phyloP scores from a whole-genome alignment of 2,797 vertebrate species.

The Sciaenops ocellatus region DNA sequence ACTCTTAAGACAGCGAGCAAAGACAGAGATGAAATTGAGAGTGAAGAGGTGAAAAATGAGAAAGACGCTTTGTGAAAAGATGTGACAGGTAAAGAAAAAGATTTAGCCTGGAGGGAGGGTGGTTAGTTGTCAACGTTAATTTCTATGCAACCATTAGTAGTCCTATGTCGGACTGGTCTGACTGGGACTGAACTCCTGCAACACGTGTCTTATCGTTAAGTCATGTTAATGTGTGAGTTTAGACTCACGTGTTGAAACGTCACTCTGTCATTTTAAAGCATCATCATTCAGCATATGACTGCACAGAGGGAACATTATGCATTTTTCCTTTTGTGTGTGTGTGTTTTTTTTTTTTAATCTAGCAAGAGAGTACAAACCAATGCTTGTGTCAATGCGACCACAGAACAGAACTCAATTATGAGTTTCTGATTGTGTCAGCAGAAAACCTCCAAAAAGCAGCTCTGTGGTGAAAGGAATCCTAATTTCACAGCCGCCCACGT shows the following conservation, averaged over 20 bases:
- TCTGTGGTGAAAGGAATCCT: slow-evolving; percentile 39
- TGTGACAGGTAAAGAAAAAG: slow-evolving; percentile 1
- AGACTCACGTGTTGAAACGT: neutral
- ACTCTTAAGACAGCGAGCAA: neutral
- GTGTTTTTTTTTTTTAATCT: slow-evolving; percentile 10
- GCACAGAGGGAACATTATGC: neutral
- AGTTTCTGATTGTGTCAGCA: slow-evolving; percentile 60
- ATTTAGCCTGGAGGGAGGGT: neutral
- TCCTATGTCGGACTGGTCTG: slow-evolving; percentile 13
- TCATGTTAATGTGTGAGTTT: neutral
- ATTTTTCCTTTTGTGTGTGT: neutral
- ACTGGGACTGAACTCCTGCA: slow-evolving; percentile 8
- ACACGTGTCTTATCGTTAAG: neutral
- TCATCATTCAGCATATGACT: neutral
- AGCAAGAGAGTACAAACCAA: neutral
- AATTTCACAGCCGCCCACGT: slow-evolving; percentile 58
- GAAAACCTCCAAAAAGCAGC: slow-evolving; percentile 24
- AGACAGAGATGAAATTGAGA: neutral
- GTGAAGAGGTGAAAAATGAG: neutral
- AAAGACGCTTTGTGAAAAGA: neutral
- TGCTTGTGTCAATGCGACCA: slow-evolving; percentile 16
- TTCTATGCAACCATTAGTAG: neutral
- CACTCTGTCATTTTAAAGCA: neutral
- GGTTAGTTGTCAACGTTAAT: neutral
- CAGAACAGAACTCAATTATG: slow-evolving; percentile 51